phyloP scores from a whole-genome alignment of 2,888 invertebrate genomes.

The Camptogramma bilineatum region DNA sequence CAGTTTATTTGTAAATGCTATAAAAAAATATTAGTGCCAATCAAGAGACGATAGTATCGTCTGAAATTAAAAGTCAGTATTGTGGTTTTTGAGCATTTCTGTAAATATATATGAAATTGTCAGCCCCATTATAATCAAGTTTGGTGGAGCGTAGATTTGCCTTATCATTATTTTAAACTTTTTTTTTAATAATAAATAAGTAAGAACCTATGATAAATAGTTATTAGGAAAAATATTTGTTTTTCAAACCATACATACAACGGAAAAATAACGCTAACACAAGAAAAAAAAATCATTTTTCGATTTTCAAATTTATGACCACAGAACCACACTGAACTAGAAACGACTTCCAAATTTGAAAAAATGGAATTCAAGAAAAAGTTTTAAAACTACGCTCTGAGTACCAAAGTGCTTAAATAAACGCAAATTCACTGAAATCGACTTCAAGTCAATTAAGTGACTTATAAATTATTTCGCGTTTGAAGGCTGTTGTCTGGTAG shows the following conservation, averaged over 20 bases:
- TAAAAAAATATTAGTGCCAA: constrained; percentile 32
- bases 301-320: no score
- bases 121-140: not conserved
- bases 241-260: no score
- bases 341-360: not conserved
- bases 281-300: no score
- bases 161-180: not conserved
- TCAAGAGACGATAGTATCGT: not conserved
- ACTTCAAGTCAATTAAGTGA: not conserved
- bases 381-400: not conserved
- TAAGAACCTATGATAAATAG: no score
- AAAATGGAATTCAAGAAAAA: not conserved
- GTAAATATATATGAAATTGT: not conserved
- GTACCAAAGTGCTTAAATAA: not conserved
- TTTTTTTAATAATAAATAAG: no score
- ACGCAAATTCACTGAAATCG: not conserved
- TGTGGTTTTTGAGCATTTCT: not conserved
- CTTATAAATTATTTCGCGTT: not conserved
- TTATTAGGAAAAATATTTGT: no score
- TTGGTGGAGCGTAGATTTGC: not conserved
- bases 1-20: constrained; percentile 8
- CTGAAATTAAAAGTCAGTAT: constrained; percentile 1
- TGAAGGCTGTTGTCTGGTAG: not conserved
- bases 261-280: no score
- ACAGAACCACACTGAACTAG: no score